Evolutionary conservation across 2,888 invertebrate genomes (phyloP).

Genomic region (Pandemis heparana): DNA sequence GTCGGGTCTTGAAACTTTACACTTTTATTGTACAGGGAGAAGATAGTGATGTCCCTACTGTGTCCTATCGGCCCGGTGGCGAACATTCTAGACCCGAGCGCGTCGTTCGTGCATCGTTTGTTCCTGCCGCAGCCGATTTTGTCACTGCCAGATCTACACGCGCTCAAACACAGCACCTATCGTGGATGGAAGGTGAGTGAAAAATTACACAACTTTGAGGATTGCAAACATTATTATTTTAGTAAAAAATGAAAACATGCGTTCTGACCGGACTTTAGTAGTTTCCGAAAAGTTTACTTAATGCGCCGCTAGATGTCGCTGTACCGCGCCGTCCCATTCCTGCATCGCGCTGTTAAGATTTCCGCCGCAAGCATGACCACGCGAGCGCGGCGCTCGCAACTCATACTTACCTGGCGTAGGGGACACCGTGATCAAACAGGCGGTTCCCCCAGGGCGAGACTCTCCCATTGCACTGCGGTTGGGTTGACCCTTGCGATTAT

Average conservation of each 20-base stretch:
- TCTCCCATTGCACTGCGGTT: conserved; percentile 17
- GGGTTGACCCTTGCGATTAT: conserved; percentile 18
- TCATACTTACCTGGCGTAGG: conserved; percentile 20
- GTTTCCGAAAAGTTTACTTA: background rate
- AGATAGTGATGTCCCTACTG: conserved; percentile 98
- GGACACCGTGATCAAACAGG: conserved; percentile 15
- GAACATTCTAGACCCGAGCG: conserved; percentile 96
- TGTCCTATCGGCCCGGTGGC: conserved; percentile 99
- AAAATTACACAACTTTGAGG: no score
- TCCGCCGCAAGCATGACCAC: background rate
- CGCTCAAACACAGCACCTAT: conserved; percentile 93
- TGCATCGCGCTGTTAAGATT: conserved; percentile 17
- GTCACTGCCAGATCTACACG: conserved; percentile 95
- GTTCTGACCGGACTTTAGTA: no score
- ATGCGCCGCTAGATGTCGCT: conserved; percentile 5
- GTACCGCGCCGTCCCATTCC: background rate
- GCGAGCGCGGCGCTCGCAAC: background rate
- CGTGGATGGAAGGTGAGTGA: conserved; percentile 91
- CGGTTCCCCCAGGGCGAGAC: conserved; percentile 19
- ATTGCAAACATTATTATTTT: no score
- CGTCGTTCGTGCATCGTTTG: conserved; percentile 94
- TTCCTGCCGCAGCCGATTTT: conserved; percentile 98
- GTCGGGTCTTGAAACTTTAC: no score
- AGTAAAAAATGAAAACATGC: no score
- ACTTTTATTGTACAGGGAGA: conserved; percentile 88